Base-by-base conservation (phyloP, 2,888 invertebrate species). In the Gasteruption jaculator region DNA sequence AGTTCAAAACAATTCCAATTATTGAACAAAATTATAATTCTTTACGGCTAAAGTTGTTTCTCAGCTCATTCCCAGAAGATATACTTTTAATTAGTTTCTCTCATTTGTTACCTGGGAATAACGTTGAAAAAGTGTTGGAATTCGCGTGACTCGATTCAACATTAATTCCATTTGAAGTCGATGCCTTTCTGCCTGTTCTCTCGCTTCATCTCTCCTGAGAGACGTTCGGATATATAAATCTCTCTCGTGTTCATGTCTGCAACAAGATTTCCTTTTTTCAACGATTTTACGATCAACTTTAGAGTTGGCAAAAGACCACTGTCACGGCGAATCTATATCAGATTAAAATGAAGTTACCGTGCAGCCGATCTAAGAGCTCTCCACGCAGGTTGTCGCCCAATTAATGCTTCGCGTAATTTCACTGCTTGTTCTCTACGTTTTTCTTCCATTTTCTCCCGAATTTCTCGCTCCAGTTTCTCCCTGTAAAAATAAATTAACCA, bases 101-200 rank as follows among this genome's bases (percentile, higher is more conserved):
- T n/a, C n/a, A n/a, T n/a, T n/a, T n/a, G 31, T 38, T 61, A 82
- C 82, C 44, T 81, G 80, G 30, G 83, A 81, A 58, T 81, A 81
- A 48, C 84, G 72, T 64, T 85, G 83, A 57, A 85, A 85, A 5
- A 85, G 74, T 55, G 83, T 79, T 1, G 85, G 85, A 53, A 84
- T 84, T 51, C 77, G 77, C 40, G 80, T 80, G 1, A 85, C 85
- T 50, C 85, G 74, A 15, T 81, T 80, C 48, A 82, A 73, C 84
- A 85, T 85, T 50, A 80, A 64, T 58, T 84, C 82, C 85, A 85
- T 85, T 56, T 83, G 79, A 46, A 82, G 75, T 2, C 78, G 75
- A 57, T 83, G 82, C 59, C 82, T 81, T 58, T 84, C 83, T 12
- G 77, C 76, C 45, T 82, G 74, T 63, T 83, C 76, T 53, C 78